Conservation (phyloP, 2,888 invertebrate genomes). For the Drosophila helvetica region DNA sequence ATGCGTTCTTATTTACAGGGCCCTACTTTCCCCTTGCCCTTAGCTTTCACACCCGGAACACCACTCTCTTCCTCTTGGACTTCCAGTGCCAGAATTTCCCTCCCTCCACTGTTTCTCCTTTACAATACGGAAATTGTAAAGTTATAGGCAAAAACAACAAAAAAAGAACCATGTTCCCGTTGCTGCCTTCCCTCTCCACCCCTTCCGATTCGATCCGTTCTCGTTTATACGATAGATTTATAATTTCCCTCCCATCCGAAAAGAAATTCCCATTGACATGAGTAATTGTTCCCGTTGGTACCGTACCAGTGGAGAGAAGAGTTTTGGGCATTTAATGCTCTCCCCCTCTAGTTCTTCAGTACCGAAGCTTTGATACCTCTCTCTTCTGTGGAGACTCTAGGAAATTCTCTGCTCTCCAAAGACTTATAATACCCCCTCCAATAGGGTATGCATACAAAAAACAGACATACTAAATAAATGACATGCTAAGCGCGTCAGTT, state of each 20-base stretch:
- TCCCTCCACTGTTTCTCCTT: slow-evolving; percentile 10
- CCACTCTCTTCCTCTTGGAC: background rate
- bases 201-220: slow-evolving; percentile 12
- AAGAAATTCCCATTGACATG: slow-evolving; percentile 17
- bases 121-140: slow-evolving; percentile 72
- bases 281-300: slow-evolving; percentile 39
- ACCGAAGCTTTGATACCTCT: slow-evolving; percentile 5
- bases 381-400: slow-evolving; percentile 4
- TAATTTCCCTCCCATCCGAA: slow-evolving; percentile 59
- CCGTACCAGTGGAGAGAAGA: slow-evolving; percentile 21
- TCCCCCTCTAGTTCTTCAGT: background rate
- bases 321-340: slow-evolving; percentile 18
- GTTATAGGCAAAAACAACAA: slow-evolving; percentile 37
- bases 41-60: background rate
- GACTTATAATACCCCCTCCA: background rate
- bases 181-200: background rate
- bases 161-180: slow-evolving; percentile 12
- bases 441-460: background rate
- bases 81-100: background rate
- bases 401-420: background rate
- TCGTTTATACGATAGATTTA: slow-evolving; percentile 52
- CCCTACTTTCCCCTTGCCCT: slow-evolving; percentile 2
- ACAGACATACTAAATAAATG: slow-evolving; percentile 57
- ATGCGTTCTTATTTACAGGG: slow-evolving; percentile 57
- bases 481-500: slow-evolving; percentile 65